Percentiles rank a stretch among this genome's conserved stretches.
These are phyloP conservation scores for Ochotona curzoniae DNA, from an alignment of 2,113 vertebrate genomes.

Conservation along the genomic window DNA sequence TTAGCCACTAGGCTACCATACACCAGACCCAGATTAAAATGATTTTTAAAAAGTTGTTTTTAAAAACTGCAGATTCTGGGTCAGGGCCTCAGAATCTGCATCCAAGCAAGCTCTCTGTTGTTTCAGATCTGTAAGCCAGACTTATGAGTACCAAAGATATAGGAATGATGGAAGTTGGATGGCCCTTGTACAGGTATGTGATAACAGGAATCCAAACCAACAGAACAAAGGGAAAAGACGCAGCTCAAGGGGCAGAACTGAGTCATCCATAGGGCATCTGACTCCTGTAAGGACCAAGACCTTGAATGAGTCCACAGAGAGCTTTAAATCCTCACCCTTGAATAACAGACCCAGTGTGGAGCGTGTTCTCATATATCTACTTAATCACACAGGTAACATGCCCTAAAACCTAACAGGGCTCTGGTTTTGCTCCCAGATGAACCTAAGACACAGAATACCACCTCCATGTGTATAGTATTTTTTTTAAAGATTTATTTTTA, in stretches of 20 bases:
- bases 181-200: not conserved
- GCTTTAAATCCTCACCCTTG: not conserved
- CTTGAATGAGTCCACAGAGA: not conserved
- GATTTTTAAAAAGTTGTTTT: no score
- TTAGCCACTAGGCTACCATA: no score
- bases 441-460: not conserved
- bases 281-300: not conserved
- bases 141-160: not conserved
- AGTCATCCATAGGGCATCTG: not conserved
- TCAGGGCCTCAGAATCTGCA: not conserved
- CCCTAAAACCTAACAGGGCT: not conserved
- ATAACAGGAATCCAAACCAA: not conserved
- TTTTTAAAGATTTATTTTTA: no score
- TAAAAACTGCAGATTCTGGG: not conserved
- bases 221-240: not conserved
- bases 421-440: not conserved
- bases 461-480: rapidly evolving
- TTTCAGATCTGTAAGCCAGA: not conserved
- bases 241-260: not conserved
- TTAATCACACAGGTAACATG: not conserved
- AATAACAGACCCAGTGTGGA: not conserved
- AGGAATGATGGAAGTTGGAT: not conserved
- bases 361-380: not conserved
- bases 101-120: not conserved
- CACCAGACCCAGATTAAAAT: no score